Conservation (phyloP, 1,140 invertebrate genomes). For the Zaprionus davidi region DNA sequence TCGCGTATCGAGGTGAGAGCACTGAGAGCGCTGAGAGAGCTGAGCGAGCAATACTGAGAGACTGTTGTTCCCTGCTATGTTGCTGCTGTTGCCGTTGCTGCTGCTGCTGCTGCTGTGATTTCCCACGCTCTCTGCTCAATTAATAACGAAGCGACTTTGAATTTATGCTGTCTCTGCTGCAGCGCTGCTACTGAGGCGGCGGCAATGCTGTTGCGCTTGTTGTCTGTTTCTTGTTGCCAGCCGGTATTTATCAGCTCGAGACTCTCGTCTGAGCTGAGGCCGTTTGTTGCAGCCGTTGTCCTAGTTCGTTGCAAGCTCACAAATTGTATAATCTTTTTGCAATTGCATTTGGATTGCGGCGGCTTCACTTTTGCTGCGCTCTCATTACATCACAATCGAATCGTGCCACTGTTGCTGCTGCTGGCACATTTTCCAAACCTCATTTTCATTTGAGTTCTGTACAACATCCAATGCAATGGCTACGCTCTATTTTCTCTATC, state of each 20-base stretch:
- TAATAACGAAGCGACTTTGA: conserved; percentile 63
- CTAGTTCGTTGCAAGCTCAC: conserved; percentile 65
- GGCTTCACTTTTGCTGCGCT: conserved; percentile 71
- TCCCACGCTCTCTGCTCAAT: conserved; percentile 76
- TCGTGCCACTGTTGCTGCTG: conserved; percentile 10
- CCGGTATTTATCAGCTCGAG: conserved; percentile 69
- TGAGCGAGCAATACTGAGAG: conserved; percentile 39
- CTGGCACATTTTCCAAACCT: conserved; percentile 63
- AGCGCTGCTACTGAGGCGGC: conserved; percentile 28
- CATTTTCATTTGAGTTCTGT: conserved; percentile 67
- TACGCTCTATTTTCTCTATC: conserved; percentile 71
- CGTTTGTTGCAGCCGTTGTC: conserved; percentile 51
- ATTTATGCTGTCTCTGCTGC: conserved; percentile 43
- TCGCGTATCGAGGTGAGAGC: conserved; percentile 15
- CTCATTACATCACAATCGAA: conserved; percentile 66
- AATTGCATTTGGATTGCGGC: conserved; percentile 50
- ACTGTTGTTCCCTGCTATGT: conserved; percentile 35
- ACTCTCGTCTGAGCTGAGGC: conserved; percentile 25
- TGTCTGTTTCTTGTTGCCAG: conserved; percentile 51
- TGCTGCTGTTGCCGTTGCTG: conserved; percentile 15
- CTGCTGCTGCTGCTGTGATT: conserved; percentile 57
- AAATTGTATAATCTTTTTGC: conserved; percentile 75
- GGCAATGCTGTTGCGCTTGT: conserved; percentile 47
- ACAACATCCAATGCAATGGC: conserved; percentile 62
- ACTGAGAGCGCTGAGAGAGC: conserved; percentile 51